Percentiles rank a stretch among this genome's conserved stretches.
These are phyloP conservation scores for Danio jaintianensis DNA, from an alignment of 2,797 vertebrate genomes.

Conservation along the genomic window DNA sequence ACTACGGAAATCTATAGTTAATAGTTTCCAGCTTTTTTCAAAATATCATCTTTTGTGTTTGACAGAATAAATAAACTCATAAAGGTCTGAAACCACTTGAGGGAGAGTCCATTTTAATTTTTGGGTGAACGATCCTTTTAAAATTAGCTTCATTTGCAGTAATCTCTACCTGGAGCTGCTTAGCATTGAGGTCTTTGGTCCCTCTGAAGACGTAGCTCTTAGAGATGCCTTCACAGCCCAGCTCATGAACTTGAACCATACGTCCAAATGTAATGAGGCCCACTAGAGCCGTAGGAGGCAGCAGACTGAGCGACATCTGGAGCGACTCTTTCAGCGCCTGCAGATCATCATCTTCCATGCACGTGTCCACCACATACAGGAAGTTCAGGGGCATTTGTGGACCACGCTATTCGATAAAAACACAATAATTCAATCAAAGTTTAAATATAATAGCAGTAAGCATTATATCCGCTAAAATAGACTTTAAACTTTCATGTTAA, in stretches of 20 bases:
- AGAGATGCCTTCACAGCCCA: constrained; percentile 96
- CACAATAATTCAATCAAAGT: background rate
- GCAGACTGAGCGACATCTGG: constrained; percentile 95
- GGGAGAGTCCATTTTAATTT: background rate
- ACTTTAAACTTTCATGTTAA: no score
- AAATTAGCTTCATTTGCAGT: background rate
- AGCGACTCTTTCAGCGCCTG: constrained; percentile 96
- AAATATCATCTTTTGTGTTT: no score
- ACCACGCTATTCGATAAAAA: constrained; percentile 81
- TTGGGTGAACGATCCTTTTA: no score
- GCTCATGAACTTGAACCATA: constrained; percentile 97
- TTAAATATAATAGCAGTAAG: background rate
- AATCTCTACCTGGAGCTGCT: constrained; percentile 89
- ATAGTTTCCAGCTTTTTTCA: no score
- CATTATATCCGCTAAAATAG: no score
- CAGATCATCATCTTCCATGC: constrained; percentile 97
- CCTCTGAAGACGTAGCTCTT: constrained; percentile 98
- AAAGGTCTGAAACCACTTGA: no score
- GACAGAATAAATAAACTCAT: no score
- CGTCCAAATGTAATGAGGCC: constrained; percentile 96
- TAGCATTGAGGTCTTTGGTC: constrained; percentile 92
- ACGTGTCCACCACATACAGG: constrained; percentile 96
- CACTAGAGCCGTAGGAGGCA: constrained; percentile 92
- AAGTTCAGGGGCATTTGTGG: constrained; percentile 97
- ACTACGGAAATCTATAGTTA: no score